These are phyloP conservation scores for Sciurus niger DNA, from an alignment of 2,113 vertebrate genomes.

Conservation along the genomic window DNA sequence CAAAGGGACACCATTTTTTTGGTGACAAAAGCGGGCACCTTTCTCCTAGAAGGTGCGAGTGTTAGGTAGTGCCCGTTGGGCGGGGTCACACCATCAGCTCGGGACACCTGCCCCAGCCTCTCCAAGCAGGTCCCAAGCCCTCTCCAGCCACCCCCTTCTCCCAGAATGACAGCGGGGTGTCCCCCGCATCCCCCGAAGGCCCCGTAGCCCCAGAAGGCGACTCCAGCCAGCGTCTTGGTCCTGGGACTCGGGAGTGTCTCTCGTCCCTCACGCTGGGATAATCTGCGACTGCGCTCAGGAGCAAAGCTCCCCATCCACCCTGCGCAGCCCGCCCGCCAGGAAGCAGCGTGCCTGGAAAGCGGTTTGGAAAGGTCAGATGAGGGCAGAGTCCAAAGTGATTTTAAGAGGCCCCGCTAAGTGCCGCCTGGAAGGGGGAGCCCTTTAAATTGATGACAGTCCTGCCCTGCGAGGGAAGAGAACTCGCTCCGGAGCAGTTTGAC, in stretches of 20 bases:
- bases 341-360: slow-evolving; percentile 80
- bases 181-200: accelerated
- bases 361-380: slow-evolving; percentile 85
- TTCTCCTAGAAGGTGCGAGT: not conserved
- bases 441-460: slow-evolving; percentile 88
- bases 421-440: slow-evolving; percentile 82
- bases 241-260: not conserved
- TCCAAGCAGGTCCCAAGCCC: not conserved
- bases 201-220: not conserved
- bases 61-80: not conserved
- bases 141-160: not conserved
- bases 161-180: not conserved
- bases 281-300: slow-evolving; percentile 69
- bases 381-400: slow-evolving; percentile 87
- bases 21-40: not conserved
- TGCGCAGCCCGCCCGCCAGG: slow-evolving; percentile 46
- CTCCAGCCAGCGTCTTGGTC: not conserved
- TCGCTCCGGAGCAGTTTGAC: slow-evolving; percentile 85
- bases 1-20: not conserved
- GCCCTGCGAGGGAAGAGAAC: slow-evolving; percentile 84
- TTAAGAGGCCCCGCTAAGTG: slow-evolving; percentile 86
- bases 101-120: too few species aligned
- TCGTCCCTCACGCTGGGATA: not conserved
- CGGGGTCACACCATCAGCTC: too few species aligned
- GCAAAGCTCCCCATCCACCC: slow-evolving; percentile 59